phyloP scores from a whole-genome alignment of 2,888 invertebrate species.

The Drosophila parthenogenetica region DNA sequence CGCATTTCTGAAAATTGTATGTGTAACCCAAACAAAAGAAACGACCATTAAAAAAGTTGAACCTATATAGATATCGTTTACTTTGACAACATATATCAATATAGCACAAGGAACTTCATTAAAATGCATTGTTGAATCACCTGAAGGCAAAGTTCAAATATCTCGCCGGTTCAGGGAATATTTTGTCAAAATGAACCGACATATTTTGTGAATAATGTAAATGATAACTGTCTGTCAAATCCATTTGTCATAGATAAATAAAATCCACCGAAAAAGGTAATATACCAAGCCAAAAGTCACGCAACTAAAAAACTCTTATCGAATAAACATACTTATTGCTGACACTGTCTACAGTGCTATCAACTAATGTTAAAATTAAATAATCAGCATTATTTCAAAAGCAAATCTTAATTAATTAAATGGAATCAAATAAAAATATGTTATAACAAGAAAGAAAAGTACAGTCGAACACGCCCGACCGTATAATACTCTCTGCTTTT shows the following conservation, averaged over 20 bases:
- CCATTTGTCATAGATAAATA: slow-evolving; percentile 21
- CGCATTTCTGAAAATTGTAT: slow-evolving; percentile 39
- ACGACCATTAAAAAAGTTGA: background rate
- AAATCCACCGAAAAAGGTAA: background rate
- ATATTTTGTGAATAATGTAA: slow-evolving; percentile 14
- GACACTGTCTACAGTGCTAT: background rate
- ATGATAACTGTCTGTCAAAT: slow-evolving; percentile 26
- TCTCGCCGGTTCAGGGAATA: slow-evolving; percentile 1
- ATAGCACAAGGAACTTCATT: slow-evolving; percentile 31
- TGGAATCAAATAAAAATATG: background rate
- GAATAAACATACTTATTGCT: background rate
- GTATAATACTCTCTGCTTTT: too few relatives aligned
- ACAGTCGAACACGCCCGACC: too few relatives aligned
- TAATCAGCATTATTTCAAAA: background rate
- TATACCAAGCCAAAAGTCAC: background rate
- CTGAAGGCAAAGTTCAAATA: slow-evolving; percentile 11
- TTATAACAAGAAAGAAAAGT: too few relatives aligned
- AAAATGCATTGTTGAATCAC: slow-evolving; percentile 47
- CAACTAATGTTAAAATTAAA: background rate
- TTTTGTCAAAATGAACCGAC: slow-evolving; percentile 13
- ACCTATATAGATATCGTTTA: background rate
- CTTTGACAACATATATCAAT: slow-evolving; percentile 1
- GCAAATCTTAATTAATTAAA: slow-evolving; percentile 3
- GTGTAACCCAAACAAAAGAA: slow-evolving; percentile 16
- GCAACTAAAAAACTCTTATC: slow-evolving; percentile 5